Evolutionary conservation across 2,797 vertebrate species (phyloP).

Genomic region (Petrocephalus sullivani): DNA sequence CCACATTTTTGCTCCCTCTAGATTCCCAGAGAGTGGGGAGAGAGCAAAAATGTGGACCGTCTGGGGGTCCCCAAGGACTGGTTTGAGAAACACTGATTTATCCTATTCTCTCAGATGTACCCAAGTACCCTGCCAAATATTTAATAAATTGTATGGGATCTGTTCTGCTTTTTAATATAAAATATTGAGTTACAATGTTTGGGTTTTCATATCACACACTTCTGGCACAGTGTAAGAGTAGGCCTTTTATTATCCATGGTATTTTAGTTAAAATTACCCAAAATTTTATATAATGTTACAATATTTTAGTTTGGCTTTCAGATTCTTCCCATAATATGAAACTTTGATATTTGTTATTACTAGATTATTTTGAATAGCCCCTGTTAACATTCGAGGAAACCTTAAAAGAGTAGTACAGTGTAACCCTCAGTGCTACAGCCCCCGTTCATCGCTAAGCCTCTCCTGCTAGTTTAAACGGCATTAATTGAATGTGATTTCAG

Average conservation of each 20-base stretch:
- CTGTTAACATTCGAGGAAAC: not conserved
- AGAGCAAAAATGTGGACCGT: too few species aligned
- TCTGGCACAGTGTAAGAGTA: not conserved
- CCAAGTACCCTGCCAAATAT: not conserved
- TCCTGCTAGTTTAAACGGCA: not conserved
- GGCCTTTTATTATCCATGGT: not conserved
- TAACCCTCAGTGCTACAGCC: not conserved
- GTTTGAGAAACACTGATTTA: not conserved
- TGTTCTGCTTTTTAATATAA: not conserved
- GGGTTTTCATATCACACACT: not conserved
- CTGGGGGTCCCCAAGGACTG: too few species aligned
- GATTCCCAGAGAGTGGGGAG: too few species aligned
- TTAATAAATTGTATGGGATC: not conserved
- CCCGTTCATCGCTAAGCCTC: not conserved
- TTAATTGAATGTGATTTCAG: not conserved
- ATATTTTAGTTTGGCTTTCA: not conserved
- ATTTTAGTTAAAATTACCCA: not conserved
- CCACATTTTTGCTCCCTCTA: too few species aligned
- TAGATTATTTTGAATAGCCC: not conserved
- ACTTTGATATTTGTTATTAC: not conserved
- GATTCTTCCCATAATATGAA: not conserved
- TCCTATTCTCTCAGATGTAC: not conserved
- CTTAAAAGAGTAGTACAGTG: not conserved
- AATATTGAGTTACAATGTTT: not conserved
- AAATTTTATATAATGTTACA: not conserved